phyloP scores from a whole-genome alignment of 1,140 invertebrate genomes.

The Mamestra configurata region DNA sequence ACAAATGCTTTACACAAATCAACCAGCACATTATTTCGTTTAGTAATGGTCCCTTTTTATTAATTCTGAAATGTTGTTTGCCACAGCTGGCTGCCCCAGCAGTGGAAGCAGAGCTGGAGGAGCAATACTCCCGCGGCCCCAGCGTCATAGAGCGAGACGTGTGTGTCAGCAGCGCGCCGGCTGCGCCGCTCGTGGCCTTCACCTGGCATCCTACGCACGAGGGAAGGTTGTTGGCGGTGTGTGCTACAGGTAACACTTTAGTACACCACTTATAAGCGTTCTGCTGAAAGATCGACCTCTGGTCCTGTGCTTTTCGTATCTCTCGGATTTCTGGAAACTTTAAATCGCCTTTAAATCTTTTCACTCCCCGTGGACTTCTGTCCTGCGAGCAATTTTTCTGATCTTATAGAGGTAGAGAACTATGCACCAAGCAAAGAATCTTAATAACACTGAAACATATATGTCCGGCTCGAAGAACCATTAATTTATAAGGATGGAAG shows the following conservation, averaged over 20 bases:
- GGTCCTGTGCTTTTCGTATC: too few species aligned
- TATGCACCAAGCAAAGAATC: too few species aligned
- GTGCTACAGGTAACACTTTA: slow-evolving; percentile 47
- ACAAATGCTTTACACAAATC: background rate
- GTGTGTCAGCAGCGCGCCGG: slow-evolving; percentile 84
- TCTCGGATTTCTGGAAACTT: too few species aligned
- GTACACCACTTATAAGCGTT: too few species aligned
- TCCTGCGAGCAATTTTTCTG: too few species aligned
- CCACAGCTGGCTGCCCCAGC: slow-evolving; percentile 56
- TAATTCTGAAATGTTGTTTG: background rate
- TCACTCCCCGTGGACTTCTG: too few species aligned
- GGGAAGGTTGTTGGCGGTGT: slow-evolving; percentile 92
- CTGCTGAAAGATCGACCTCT: background rate
- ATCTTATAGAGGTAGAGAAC: too few species aligned
- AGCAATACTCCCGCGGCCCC: slow-evolving; percentile 82
- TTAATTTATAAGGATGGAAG: too few species aligned
- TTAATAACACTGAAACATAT: too few species aligned
- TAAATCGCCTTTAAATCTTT: too few species aligned
- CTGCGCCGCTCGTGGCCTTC: slow-evolving; percentile 90
- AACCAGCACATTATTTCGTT: background rate
- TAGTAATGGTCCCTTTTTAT: background rate
- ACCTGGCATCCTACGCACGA: slow-evolving; percentile 94
- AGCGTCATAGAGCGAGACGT: slow-evolving; percentile 91
- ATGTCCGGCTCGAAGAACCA: too few species aligned
- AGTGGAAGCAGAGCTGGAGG: slow-evolving; percentile 68